phyloP scores from a whole-genome alignment of 2,888 invertebrate genomes.

The Hydriomena furcata region DNA sequence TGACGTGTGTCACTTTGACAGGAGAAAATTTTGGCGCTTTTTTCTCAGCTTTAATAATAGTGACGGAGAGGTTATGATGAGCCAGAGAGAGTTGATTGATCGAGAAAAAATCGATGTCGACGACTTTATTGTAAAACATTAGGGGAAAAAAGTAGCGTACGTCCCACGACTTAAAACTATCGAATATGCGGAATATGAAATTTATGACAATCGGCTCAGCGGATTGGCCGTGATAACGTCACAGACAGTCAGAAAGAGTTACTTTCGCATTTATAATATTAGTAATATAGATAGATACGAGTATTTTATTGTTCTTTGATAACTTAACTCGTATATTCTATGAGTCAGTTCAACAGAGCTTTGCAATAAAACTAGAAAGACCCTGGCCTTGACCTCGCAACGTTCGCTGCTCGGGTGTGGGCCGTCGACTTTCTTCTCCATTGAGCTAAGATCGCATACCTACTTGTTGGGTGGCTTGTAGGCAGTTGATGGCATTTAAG shows the following conservation, averaged over 20 bases:
- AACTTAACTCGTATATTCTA: not conserved
- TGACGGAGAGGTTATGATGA: not conserved
- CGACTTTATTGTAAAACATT: no score
- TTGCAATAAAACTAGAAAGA: slow-evolving; percentile 8
- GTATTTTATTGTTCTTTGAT: not conserved
- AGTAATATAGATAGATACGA: no score
- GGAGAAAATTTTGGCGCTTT: slow-evolving; percentile 24
- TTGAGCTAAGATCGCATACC: slow-evolving; percentile 32
- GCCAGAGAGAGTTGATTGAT: not conserved
- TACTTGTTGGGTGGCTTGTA: slow-evolving; percentile 24
- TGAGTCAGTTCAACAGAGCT: slow-evolving; percentile 3
- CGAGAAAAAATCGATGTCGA: no score
- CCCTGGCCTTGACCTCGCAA: slow-evolving; percentile 46
- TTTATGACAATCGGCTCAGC: no score
- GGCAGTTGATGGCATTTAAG: slow-evolving; percentile 17
- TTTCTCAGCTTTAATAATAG: slow-evolving; percentile 2
- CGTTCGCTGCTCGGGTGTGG: slow-evolving; percentile 32
- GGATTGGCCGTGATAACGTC: no score
- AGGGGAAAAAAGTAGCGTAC: no score
- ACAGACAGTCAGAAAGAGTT: no score
- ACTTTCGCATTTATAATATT: no score
- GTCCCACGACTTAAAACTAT: no score
- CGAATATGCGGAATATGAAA: no score
- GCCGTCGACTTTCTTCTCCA: slow-evolving; percentile 45
- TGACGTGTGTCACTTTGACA: slow-evolving; percentile 57